Evolutionary conservation across 1,140 invertebrate species (phyloP).

Genomic region (Trichoplusia ni): DNA sequence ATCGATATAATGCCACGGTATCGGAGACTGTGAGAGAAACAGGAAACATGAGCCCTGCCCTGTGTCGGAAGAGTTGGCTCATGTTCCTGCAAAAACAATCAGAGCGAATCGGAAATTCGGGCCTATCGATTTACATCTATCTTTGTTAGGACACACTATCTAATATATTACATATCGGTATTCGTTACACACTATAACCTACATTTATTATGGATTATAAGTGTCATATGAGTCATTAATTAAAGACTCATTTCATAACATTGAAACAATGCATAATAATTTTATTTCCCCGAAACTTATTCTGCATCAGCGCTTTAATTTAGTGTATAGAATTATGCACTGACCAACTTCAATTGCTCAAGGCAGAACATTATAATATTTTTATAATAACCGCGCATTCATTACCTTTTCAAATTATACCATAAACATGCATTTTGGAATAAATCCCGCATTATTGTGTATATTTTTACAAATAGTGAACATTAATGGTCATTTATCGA

Average conservation of each 20-base stretch:
- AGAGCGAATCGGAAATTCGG: constrained; percentile 61
- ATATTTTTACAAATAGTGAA: background rate
- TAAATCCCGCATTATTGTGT: too few species aligned
- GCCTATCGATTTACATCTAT: constrained; percentile 43
- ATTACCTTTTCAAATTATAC: too few species aligned
- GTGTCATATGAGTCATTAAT: too few species aligned
- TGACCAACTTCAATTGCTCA: background rate
- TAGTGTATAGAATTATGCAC: background rate
- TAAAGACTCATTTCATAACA: background rate
- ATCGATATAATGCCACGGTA: constrained; percentile 52
- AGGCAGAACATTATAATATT: background rate
- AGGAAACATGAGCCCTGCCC: constrained; percentile 69
- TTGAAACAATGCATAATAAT: background rate
- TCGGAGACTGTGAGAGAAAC: constrained; percentile 50
- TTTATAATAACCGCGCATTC: background rate
- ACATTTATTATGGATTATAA: too few species aligned
- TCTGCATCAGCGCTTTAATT: constrained; percentile 12
- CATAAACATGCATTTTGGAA: too few species aligned
- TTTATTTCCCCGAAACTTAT: constrained; percentile 1
- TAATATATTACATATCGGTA: background rate
- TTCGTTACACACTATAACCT: too few species aligned
- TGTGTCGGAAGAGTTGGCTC: constrained; percentile 55
- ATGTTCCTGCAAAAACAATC: constrained; percentile 49
- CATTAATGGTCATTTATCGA: constrained; percentile 33
- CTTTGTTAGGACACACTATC: constrained; percentile 4